Evolutionary conservation across 1,140 invertebrate genomes (phyloP).

Genomic region (Musca domestica): DNA sequence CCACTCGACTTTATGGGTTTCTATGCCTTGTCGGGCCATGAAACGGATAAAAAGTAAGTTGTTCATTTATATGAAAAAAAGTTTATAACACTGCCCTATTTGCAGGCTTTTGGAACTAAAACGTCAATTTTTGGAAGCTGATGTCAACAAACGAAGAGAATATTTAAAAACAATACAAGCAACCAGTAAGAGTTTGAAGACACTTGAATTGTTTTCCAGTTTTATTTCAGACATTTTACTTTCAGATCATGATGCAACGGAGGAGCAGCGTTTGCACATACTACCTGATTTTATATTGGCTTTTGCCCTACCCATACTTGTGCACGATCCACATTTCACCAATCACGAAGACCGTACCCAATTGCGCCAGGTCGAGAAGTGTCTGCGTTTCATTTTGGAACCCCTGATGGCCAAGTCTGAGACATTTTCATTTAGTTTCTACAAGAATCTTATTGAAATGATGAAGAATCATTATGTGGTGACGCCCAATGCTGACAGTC

Average conservation of each 20-base stretch:
- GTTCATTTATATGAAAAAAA: not conserved
- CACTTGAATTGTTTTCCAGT: not conserved
- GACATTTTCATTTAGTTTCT: conserved; percentile 93
- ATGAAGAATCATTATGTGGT: conserved; percentile 92
- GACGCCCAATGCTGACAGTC: conserved; percentile 76
- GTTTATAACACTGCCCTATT: conserved; percentile 9
- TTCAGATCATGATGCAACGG: conserved; percentile 53
- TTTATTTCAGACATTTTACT: not conserved
- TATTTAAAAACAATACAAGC: conserved; percentile 80
- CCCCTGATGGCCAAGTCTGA: conserved; percentile 90
- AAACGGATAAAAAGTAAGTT: conserved; percentile 67
- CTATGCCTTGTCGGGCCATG: conserved; percentile 83
- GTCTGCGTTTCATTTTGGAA: conserved; percentile 91
- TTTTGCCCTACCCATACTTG: conserved; percentile 89
- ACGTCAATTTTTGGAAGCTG: conserved; percentile 56
- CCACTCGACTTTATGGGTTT: conserved; percentile 97
- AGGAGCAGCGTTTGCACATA: conserved; percentile 77
- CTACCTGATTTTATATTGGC: conserved; percentile 95
- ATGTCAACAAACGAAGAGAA: conserved; percentile 86
- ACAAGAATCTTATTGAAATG: conserved; percentile 87
- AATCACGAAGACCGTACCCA: conserved; percentile 72
- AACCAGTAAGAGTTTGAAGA: conserved; percentile 38
- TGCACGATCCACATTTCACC: conserved; percentile 84
- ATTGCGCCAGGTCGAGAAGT: conserved; percentile 75
- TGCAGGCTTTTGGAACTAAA: conserved; percentile 42